Base-by-base conservation (phyloP, 2,888 invertebrate species). In the Pantelozetes paolii region DNA sequence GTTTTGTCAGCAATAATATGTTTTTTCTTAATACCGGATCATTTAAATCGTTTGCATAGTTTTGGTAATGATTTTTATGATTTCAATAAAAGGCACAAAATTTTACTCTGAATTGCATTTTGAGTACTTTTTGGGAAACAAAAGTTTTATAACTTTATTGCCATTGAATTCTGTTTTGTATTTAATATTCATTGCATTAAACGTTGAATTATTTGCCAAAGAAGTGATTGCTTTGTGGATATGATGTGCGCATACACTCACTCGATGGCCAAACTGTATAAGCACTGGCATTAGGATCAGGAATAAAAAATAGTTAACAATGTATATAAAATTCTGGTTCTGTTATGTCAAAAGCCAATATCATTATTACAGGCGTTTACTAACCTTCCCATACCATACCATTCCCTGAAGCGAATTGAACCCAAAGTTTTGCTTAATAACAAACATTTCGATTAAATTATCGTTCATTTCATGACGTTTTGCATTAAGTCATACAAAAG, bases 231-330 rank as follows among this genome's bases (percentile, higher is more conserved):
- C 13, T 36, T 64, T 40, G 30, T 23, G 57, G 3, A 64, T 64
- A 64, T 64, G 64, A 40, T 64, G 64, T 64, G 64, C 64, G 64
- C 64, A 64, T 64, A 32, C 64, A 18, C 64, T 64, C 40, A 36
- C 13, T 64, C 20, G 40, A 40, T 54, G 54, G 50, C 62, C 8
- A 18, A 62, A 54, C 5, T 1, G 54, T 36, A 18, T 13, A 32
- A 36, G 32, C 32, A 13, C 30, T 62, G 62, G 20, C 64, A 64
- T 64, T 64, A 20, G 40, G 8, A 64, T 18, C 54, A 5, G 9
- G 20, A 64, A 2, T 6, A 62, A n/a, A 62, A 28, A 62, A 62
- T 62, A 62, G 32, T 30, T 40, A 64, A 64, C 18, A 36, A 20
- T 40, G 30, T 64, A 36, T 36, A 64, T 64, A 36, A n/a, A 36